Evolutionary conservation across 2,888 invertebrate species (phyloP).

Genomic region (Dolichopus griseipennis): DNA sequence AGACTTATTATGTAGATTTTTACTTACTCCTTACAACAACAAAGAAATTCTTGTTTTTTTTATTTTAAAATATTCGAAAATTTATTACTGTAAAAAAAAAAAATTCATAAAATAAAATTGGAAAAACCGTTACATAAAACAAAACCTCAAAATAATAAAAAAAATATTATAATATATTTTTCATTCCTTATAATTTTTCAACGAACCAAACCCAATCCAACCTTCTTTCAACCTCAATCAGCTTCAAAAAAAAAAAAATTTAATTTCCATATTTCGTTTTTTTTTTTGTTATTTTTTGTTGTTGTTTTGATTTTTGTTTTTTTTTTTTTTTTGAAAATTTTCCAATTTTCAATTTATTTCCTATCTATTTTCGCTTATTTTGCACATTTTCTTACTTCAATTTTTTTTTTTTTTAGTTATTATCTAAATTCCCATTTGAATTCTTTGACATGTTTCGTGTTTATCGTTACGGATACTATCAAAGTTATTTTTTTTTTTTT

Average conservation of each 20-base stretch:
- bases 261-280: not conserved
- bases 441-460: slow-evolving; percentile 15
- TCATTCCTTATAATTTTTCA: no score
- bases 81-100: no score
- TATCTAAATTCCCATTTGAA: slow-evolving; percentile 12
- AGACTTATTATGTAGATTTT: no score
- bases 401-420: not conserved
- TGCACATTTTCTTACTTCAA: not conserved
- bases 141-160: no score
- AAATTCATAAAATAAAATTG: no score
- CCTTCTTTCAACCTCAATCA: not conserved
- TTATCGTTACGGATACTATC: slow-evolving; percentile 3
- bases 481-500: not conserved
- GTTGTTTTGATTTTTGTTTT: not conserved
- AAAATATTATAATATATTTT: no score
- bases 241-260: not conserved
- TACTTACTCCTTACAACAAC: no score
- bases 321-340: not conserved
- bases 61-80: no score
- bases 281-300: not conserved
- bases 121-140: no score
- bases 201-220: no score
- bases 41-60: no score
- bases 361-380: slow-evolving; percentile 1
- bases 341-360: slow-evolving; percentile 2